These are phyloP conservation scores for Conistra vaccinii DNA, from an alignment of 2,888 invertebrate genomes.

Conservation along the genomic window DNA sequence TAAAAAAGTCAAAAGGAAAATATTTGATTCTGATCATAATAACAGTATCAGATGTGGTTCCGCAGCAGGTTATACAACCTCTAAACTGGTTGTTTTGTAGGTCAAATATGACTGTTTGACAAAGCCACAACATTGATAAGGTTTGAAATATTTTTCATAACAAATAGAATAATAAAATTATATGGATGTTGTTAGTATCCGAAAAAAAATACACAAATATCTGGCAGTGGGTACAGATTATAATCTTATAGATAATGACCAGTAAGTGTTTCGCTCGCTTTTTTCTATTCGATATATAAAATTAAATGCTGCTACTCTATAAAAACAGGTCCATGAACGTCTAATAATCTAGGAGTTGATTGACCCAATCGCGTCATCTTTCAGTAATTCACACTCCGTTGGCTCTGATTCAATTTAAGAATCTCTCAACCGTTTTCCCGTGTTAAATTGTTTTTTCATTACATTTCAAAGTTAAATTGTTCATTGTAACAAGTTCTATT, in stretches of 20 bases:
- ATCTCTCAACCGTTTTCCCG: not conserved
- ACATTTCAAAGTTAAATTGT: not conserved
- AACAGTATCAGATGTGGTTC: conserved; percentile 1
- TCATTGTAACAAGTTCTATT: not conserved
- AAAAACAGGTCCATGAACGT: conserved; percentile 8
- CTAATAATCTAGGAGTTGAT: conserved; percentile 27
- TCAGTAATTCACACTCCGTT: conserved; percentile 30
- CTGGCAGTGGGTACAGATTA: not conserved
- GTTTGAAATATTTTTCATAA: not conserved
- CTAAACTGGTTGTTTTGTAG: conserved; percentile 35
- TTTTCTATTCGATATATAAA: not conserved
- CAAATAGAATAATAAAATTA: not conserved
- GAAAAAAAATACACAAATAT: not conserved
- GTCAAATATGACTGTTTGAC: conserved; percentile 11
- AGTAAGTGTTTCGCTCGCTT: not conserved
- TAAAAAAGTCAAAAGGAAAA: not conserved
- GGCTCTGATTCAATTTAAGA: conserved; percentile 11
- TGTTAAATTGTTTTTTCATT: not conserved
- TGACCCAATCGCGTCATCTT: conserved; percentile 30
- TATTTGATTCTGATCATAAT: conserved; percentile 4
- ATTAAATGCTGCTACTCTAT: not conserved
- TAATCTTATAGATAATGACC: not conserved
- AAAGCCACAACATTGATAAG: conserved; percentile 11
- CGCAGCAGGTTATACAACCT: not conserved
- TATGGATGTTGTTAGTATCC: not conserved